Percentiles rank a stretch among this genome's conserved stretches.
Conservation (phyloP, 2,797 vertebrate species). For the Tapera naevia region DNA sequence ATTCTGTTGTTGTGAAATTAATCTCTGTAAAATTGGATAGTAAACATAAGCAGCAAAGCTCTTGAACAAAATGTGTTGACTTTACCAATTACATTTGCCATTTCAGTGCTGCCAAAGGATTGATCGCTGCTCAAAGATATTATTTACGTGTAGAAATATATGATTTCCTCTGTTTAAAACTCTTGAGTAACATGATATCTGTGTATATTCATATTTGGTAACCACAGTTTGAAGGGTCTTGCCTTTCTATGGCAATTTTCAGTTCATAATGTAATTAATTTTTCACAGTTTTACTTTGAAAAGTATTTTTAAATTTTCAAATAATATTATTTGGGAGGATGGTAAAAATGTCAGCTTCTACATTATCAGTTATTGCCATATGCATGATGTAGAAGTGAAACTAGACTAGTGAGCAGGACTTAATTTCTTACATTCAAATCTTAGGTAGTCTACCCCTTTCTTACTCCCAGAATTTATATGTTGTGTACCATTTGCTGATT, state of each 20-base stretch:
- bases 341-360: not conserved
- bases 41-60: constrained; percentile 55
- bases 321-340: not conserved
- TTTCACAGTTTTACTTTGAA: not conserved
- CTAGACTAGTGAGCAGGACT: not conserved
- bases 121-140: constrained; percentile 21
- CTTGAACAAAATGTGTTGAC: constrained; percentile 48
- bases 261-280: not conserved
- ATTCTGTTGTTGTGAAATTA: constrained; percentile 58
- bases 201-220: not conserved
- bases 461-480: not conserved
- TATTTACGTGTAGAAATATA: constrained; percentile 18
- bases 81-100: constrained; percentile 39
- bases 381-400: not conserved
- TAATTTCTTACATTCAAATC: not conserved
- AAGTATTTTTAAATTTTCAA: not conserved
- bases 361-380: not conserved
- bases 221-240: not conserved
- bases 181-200: not conserved
- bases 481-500: not conserved
- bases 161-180: not conserved
- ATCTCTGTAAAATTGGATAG: constrained; percentile 69
- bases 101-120: constrained; percentile 27
- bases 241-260: not conserved
- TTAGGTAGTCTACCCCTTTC: not conserved